These are phyloP conservation scores for Anorthoa munda DNA, from an alignment of 2,888 invertebrate species.

Conservation along the genomic window DNA sequence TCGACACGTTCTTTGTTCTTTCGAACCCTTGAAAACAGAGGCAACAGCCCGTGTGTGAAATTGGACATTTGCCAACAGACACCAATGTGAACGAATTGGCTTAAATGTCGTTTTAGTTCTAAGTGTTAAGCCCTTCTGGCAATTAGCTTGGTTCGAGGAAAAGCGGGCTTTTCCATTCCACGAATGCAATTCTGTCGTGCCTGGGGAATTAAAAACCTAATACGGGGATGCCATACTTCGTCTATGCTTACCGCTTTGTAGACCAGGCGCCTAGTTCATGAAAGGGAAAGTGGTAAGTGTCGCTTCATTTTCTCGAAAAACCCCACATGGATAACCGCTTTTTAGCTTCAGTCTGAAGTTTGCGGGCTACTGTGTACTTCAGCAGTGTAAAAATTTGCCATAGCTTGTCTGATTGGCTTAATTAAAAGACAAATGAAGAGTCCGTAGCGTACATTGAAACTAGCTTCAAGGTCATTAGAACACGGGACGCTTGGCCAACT, in stretches of 20 bases:
- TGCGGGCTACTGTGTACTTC: neutral
- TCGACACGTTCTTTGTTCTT: slow-evolving; percentile 77
- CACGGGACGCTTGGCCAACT: slow-evolving; percentile 69
- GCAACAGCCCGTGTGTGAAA: slow-evolving; percentile 75
- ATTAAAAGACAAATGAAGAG: slow-evolving; percentile 46
- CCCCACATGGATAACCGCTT: slow-evolving; percentile 1
- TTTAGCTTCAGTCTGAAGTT: neutral
- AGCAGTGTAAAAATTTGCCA: slow-evolving; percentile 1
- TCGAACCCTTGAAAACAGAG: slow-evolving; percentile 72
- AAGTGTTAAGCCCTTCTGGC: slow-evolving; percentile 62
- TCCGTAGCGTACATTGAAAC: slow-evolving; percentile 47
- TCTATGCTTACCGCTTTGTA: slow-evolving; percentile 6
- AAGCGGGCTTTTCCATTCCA: slow-evolving; percentile 58
- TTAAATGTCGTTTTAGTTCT: slow-evolving; percentile 58
- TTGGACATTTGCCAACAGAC: slow-evolving; percentile 68
- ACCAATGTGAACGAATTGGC: slow-evolving; percentile 59
- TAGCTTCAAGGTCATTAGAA: slow-evolving; percentile 72
- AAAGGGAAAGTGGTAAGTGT: slow-evolving; percentile 26
- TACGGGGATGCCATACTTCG: slow-evolving; percentile 18
- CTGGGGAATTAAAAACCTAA: slow-evolving; percentile 44
- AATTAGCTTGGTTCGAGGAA: slow-evolving; percentile 62
- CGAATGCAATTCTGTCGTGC: slow-evolving; percentile 48
- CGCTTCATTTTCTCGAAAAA: slow-evolving; percentile 21
- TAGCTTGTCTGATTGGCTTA: slow-evolving; percentile 30
- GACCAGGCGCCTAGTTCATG: slow-evolving; percentile 16